Evolutionary conservation across 2,797 vertebrate species (phyloP).

Genomic region (Choloepus didactylus): DNA sequence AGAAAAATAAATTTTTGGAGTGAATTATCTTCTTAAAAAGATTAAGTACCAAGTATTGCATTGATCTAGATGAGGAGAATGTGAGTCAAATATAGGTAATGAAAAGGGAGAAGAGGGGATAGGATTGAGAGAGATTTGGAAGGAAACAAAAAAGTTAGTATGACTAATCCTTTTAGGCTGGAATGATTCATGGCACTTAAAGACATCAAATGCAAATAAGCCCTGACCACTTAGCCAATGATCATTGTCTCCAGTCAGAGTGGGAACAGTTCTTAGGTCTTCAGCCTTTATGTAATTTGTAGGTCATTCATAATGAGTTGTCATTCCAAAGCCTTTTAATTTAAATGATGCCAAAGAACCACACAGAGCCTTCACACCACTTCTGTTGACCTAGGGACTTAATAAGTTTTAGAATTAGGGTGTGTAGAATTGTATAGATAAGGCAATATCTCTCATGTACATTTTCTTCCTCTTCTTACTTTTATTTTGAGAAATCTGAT

Average conservation of each 20-base stretch:
- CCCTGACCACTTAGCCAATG: not conserved
- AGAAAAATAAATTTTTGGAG: not conserved
- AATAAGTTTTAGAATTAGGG: not conserved
- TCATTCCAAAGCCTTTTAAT: not conserved
- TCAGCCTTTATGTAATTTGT: not conserved
- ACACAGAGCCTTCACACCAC: not conserved
- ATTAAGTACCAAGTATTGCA: not conserved
- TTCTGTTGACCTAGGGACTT: not conserved
- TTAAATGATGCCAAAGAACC: not conserved
- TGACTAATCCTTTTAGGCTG: not conserved
- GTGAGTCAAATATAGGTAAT: not conserved
- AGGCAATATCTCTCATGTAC: not conserved
- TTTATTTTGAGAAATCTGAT: not conserved
- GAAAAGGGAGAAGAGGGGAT: not conserved
- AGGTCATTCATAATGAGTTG: not conserved
- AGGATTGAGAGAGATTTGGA: not conserved
- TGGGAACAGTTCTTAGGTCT: not conserved
- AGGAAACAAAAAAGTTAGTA: not conserved
- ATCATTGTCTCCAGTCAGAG: not conserved
- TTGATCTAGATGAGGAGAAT: not conserved
- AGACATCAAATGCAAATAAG: slow-evolving; percentile 1
- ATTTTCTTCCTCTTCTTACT: not conserved
- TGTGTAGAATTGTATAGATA: not conserved
- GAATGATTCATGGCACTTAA: not conserved
- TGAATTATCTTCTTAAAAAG: not conserved